phyloP scores from a whole-genome alignment of 2,797 vertebrate genomes.

The Graptemys geographica region DNA sequence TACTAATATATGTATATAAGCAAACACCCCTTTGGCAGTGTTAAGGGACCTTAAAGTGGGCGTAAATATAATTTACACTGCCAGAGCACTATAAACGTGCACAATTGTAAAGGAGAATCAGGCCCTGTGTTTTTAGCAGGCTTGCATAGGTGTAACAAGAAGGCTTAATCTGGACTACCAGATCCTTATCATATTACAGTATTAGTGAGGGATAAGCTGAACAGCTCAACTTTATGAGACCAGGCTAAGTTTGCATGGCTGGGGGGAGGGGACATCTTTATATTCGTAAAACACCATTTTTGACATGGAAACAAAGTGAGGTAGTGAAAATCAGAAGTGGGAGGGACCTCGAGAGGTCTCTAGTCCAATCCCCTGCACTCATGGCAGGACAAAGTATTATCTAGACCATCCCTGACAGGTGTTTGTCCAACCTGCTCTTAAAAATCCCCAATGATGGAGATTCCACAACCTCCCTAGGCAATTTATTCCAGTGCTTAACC shows the following conservation, averaged over 20 bases:
- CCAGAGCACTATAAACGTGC: conserved; percentile 1
- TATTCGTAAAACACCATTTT: not conserved
- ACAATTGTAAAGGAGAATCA: conserved; percentile 17
- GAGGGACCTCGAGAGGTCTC: too few relatives aligned
- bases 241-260: not conserved
- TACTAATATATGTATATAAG: conserved; percentile 49
- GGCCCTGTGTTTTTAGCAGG: conserved; percentile 24
- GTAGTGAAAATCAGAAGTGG: too few relatives aligned
- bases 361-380: too few relatives aligned
- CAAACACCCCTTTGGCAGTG: conserved; percentile 3
- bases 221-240: conserved; percentile 7
- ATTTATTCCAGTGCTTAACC: too few relatives aligned
- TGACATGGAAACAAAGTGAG: not conserved
- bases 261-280: not conserved
- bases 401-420: too few relatives aligned
- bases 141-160: conserved; percentile 2
- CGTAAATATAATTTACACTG: conserved; percentile 64
- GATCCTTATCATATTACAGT: conserved; percentile 7
- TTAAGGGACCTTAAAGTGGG: conserved; percentile 53
- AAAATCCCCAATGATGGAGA: too few relatives aligned
- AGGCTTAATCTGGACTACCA: not conserved
- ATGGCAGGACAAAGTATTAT: too few relatives aligned
- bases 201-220: not conserved
- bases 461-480: too few relatives aligned
- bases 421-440: too few relatives aligned